Base-by-base conservation (phyloP, 2,888 invertebrate genomes). In the Hydroisotoma schaefferi region DNA sequence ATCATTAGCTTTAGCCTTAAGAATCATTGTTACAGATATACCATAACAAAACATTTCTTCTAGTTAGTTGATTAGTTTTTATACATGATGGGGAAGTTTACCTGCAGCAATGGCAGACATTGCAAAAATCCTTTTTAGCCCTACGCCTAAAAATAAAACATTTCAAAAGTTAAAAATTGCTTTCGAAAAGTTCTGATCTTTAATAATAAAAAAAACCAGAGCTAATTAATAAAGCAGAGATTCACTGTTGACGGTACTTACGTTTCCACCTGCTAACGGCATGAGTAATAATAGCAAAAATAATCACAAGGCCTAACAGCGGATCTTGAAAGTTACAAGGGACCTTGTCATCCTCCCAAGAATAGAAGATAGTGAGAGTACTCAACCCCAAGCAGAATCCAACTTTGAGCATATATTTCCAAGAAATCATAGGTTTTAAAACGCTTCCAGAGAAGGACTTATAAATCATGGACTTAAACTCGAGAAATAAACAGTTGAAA, bases 301-400 rank as follows among this genome's bases (percentile, higher is more conserved):
- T 81, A 53, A 83, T 74, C 4, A 81, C 77, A 44, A 82, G 77
- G 53, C 82, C 83, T 73, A 83, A 82, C 40, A 83, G 79, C 1
- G 84, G 83, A 74, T 83, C 83, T 73, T 83, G 83, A 40, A 83
- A 75, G 73, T 84, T 83, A 66, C 84, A 84, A 53, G 82, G 76
- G 4, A 84, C 83, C 69, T 81, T 75, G 67, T 81, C 79, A 59
- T 79, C 76, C 70, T 82, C 82, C 63, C 80, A 72, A 2, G 81
- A 77, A 67, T 80, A 79, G n/a, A 80, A 76, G 40, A 80, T 75
- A 52, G 80, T 75, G 67, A 81, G 77, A n/a, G 78, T 79, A 61
- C 80, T 76, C 12, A 78, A 63, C 10, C 79, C 79, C 67, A 80
- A 80, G 18, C 80, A 62, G 5, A 77, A 69, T 59, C 80, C 77